These are phyloP conservation scores for Drosophila nebulosa DNA, from an alignment of 1,140 invertebrate species.

Conservation along the genomic window DNA sequence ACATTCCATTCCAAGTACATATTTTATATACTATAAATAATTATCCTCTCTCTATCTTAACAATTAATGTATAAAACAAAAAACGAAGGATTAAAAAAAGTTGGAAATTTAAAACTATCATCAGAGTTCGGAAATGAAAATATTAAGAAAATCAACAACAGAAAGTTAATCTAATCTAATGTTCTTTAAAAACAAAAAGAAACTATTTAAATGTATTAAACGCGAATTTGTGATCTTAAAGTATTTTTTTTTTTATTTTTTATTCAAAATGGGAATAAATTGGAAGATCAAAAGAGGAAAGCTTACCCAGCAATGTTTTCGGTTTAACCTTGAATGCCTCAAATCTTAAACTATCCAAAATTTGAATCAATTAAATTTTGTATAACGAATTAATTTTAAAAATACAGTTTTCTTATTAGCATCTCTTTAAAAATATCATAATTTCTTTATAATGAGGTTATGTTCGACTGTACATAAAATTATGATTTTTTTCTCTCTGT, in stretches of 20 bases:
- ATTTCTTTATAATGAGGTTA: too few species aligned
- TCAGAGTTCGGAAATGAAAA: constrained; percentile 5
- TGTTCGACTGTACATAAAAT: too few species aligned
- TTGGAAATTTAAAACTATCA: constrained; percentile 37
- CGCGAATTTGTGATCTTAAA: constrained; percentile 74
- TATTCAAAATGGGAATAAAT: background rate
- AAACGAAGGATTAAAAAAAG: constrained; percentile 16
- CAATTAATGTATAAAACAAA: constrained; percentile 41
- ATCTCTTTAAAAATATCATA: too few species aligned
- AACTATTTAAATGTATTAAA: constrained; percentile 76
- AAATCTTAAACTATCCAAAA: too few species aligned
- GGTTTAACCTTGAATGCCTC: too few species aligned
- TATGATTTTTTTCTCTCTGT: too few species aligned
- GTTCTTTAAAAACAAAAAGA: constrained; percentile 57
- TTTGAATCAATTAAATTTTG: too few species aligned
- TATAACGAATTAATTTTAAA: too few species aligned
- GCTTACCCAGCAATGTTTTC: too few species aligned
- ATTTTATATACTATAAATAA: constrained; percentile 63
- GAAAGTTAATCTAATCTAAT: constrained; percentile 76
- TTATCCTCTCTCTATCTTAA: constrained; percentile 51
- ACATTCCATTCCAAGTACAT: constrained; percentile 70
- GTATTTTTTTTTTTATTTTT: background rate
- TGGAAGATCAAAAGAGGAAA: too few species aligned
- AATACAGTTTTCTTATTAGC: too few species aligned
- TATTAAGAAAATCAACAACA: constrained; percentile 18